Evolutionary conservation across 2,113 vertebrate genomes (phyloP), one percentile per base, ranked within the genome.

Genomic region (Verasper variegatus): DNA sequence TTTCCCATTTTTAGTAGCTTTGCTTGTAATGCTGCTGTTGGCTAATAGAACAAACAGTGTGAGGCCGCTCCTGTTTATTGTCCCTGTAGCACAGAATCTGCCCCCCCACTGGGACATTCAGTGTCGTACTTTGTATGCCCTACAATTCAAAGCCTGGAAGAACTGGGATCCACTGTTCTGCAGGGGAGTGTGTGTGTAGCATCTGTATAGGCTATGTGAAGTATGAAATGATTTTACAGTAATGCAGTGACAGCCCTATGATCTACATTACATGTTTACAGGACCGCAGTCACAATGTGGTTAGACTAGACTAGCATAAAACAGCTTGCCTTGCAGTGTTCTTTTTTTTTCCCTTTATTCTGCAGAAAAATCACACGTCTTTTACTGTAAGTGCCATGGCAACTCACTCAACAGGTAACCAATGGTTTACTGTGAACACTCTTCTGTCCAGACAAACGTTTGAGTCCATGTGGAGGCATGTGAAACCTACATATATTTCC

Each of bases 1-100:
- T 84, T 81, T 78, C 40, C 54, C 62, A 76, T 83, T 81, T 87
- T 86, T 68, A 77, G 63, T 52, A 63, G 69, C 67, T 79, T 68
- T 74, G 73, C 73, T 75, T 74, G 67, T 60, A 80, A 74, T 70
- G 49, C 64, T 58, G 84, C 79, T 82, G 59, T 66, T 69, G 74
- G 87, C 76, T 69, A 74, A 76, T 70, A 84, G 40, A 78, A 71
- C 69, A 67, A 73, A 76, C 68, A 86, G 66, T 66, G 71, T 8
- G 6, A 57, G 26, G 59, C 56, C 59, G 4, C 42, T 42, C 49
- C 52, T 74, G 42, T 76, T 80, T 61, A 71, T 64, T 57, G 75
- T 78, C 61, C 72, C 65, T 62, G 42, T 77, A 51, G 58, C 37
- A 74, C 61, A 57, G 61, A 58, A 74, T 61, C 61, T 70, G 76